These are phyloP conservation scores for Platyscapa corneri DNA, from an alignment of 1,140 invertebrate species.

Conservation along the genomic window DNA sequence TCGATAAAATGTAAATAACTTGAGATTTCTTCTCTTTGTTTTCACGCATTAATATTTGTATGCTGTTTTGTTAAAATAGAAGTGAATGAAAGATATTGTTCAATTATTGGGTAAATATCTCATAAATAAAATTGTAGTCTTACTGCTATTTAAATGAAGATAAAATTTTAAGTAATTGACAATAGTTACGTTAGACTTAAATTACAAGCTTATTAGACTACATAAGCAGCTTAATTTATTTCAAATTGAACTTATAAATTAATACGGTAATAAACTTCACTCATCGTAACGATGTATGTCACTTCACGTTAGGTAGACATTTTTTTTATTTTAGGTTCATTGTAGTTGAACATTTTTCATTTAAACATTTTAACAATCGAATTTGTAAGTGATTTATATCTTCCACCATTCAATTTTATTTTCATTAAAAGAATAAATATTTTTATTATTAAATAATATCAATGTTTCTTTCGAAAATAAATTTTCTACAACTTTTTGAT, in stretches of 20 bases:
- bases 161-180: background rate
- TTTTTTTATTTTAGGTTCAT: too few relatives aligned
- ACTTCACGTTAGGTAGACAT: too few relatives aligned
- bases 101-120: background rate
- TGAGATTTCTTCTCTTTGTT: background rate
- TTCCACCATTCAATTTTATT: too few relatives aligned
- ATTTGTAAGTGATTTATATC: too few relatives aligned
- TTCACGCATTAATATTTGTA: background rate
- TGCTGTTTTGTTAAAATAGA: background rate
- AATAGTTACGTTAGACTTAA: background rate
- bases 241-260: background rate
- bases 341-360: too few relatives aligned
- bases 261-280: too few relatives aligned
- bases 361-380: too few relatives aligned
- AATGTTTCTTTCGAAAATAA: too few relatives aligned
- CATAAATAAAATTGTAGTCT: background rate
- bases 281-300: too few relatives aligned
- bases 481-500: too few relatives aligned
- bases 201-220: background rate
- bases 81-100: background rate
- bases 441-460: too few relatives aligned
- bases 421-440: too few relatives aligned
- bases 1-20: background rate
- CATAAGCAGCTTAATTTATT: background rate
- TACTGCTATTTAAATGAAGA: background rate